phyloP scores from a whole-genome alignment of 2,797 vertebrate genomes.

The Pantherophis alleghaniensis region DNA sequence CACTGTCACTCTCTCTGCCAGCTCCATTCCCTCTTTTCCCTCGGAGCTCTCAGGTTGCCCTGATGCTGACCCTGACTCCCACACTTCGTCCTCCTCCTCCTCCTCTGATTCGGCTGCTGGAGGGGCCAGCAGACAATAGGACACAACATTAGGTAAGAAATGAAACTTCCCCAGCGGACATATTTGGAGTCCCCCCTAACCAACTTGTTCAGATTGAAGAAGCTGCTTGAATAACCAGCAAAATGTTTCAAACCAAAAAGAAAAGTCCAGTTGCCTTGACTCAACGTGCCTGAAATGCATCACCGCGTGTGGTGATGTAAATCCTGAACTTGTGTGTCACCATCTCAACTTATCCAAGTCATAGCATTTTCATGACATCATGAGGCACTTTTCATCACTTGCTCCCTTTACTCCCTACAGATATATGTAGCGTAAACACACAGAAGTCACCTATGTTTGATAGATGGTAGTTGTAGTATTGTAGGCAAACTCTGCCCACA shows the following conservation, averaged over 20 bases:
- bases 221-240: not conserved
- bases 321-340: not conserved
- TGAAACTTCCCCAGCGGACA: not conserved
- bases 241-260: not conserved
- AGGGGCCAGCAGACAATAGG: no score
- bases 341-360: not conserved
- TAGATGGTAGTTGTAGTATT: not conserved
- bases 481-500: not conserved
- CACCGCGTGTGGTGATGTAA: not conserved
- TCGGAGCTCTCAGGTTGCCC: no score
- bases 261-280: not conserved
- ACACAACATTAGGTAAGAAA: not conserved
- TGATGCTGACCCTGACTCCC: no score
- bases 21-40: no score
- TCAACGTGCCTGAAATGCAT: not conserved
- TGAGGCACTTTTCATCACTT: not conserved
- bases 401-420: not conserved
- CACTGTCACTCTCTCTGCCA: no score
- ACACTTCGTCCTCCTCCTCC: no score
- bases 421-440: not conserved
- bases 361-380: not conserved
- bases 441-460: not conserved
- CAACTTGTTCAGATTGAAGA: not conserved
- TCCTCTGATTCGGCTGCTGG: no score
- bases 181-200: not conserved